phyloP scores from a whole-genome alignment of 2,113 vertebrate species.

The Macquaria australasica region DNA sequence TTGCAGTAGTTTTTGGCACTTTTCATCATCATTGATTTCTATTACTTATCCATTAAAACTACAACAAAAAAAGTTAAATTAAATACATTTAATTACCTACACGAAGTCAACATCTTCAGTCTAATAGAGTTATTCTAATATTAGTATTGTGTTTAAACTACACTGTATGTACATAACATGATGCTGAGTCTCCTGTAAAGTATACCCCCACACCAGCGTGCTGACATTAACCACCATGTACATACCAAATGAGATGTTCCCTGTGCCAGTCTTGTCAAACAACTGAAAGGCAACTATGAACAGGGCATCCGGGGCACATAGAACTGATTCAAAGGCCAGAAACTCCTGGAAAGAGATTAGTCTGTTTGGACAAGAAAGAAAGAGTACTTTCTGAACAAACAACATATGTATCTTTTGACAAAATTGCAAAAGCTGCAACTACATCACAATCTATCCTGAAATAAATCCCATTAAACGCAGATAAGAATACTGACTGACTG shows the following conservation, averaged over 20 bases:
- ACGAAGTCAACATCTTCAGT: conserved; percentile 5
- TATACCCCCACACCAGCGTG: conserved; percentile 3
- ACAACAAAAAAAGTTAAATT: background rate
- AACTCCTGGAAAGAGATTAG: conserved; percentile 99
- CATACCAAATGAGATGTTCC: conserved; percentile 97
- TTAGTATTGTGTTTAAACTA: conserved; percentile 17
- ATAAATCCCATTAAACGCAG: too few species aligned
- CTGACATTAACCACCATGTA: conserved; percentile 52
- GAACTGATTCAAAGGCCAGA: conserved; percentile 96
- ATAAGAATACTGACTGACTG: background rate
- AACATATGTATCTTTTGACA: conserved; percentile 17
- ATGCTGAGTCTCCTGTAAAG: background rate
- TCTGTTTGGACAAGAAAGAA: conserved; percentile 84
- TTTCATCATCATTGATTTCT: background rate
- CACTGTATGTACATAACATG: conserved; percentile 7
- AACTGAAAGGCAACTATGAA: conserved; percentile 98
- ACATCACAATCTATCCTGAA: background rate
- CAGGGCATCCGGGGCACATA: conserved; percentile 96
- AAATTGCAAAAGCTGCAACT: conserved; percentile 11
- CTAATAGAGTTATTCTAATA: background rate
- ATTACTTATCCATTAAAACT: conserved; percentile 4
- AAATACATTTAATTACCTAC: background rate
- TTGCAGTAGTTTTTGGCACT: background rate
- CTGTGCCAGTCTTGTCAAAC: conserved; percentile 95
- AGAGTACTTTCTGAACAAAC: conserved; percentile 44